Evolutionary conservation across 2,113 vertebrate genomes (phyloP), one percentile per base, ranked within the genome.

Genomic region (Cynocephalus volans): DNA sequence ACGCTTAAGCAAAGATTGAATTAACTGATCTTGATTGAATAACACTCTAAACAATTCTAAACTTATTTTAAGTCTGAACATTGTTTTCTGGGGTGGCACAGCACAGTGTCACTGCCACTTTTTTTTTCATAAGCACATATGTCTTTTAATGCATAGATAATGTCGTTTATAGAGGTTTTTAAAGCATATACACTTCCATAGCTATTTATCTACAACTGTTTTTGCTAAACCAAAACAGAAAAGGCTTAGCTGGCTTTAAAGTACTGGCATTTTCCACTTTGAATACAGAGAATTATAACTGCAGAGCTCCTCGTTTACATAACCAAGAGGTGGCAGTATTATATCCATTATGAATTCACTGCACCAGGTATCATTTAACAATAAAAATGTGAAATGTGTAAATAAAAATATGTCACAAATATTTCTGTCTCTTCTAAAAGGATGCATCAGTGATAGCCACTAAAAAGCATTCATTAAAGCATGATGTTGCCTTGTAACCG

Each of bases 321-420:
- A 98, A 96, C 83, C 96, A 97, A 98, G 95, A 97, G 92, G 67
- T 98, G 95, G 96, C 93, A 98, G 96, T 92, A 88, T 97, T 93
- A 97, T 67, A 97, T 96, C 69, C 96, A 96, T 84, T 96, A 95
- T 97, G 45, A 56, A 88, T 91, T 96, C 83, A 72, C 45, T 93
- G 24, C 6, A 54, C 60, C 77, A 13, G 58, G 64, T 83, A 76
- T 95, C 88, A 93, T 70, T 89, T 73, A 93, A 91, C 28, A 89
- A 86, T 88, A 90, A 81, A 96, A 85, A 95, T 64, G 33, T 72
- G 56, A 85, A 97, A 96, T 83, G 48, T 88, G 70, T 92, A 84
- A 96, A 93, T 95, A 81, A 95, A 97, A 93, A 95, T 69, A 88
- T 56, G 60, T 93, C 83, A 91, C 82, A 88, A 94, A 91, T 89